Evolutionary conservation across 2,113 vertebrate genomes (phyloP).

Genomic region (Equus quagga): DNA sequence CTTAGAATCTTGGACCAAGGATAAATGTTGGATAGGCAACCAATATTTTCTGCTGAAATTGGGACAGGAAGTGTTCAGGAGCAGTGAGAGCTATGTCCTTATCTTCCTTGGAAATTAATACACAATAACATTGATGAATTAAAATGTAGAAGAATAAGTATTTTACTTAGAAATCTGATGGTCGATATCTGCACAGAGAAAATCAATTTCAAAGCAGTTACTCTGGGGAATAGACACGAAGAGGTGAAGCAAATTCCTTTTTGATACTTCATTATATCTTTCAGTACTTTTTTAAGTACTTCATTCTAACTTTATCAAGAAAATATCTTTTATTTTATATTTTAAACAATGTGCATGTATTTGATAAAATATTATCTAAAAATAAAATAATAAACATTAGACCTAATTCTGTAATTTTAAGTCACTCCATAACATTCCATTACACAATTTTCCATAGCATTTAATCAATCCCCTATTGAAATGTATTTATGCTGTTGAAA

Average conservation of each 20-base stretch:
- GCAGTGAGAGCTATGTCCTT: not conserved
- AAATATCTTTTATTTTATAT: not conserved
- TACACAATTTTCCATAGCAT: not conserved
- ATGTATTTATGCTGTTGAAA: not conserved
- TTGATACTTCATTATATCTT: not conserved
- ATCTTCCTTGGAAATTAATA: not conserved
- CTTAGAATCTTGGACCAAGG: not conserved
- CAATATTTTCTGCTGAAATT: not conserved
- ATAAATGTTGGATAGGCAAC: not conserved
- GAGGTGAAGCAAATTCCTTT: not conserved
- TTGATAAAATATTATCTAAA: conserved; percentile 18
- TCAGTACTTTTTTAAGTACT: not conserved
- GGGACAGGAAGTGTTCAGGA: not conserved
- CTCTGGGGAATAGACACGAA: not conserved
- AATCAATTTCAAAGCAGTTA: not conserved
- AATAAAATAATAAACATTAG: conserved; percentile 38
- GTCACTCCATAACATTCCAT: not conserved
- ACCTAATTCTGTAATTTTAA: not conserved
- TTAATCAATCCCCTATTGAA: conserved; percentile 14
- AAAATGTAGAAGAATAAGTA: not conserved
- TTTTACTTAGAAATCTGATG: conserved; percentile 1
- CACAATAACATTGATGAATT: not conserved
- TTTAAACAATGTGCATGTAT: not conserved
- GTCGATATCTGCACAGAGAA: not conserved
- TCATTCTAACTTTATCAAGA: not conserved